A percentile compares a stretch with the other conserved stretches of the same genome.
Conservation (phyloP, 23 tunicate genomes). For the Styela clava region DNA sequence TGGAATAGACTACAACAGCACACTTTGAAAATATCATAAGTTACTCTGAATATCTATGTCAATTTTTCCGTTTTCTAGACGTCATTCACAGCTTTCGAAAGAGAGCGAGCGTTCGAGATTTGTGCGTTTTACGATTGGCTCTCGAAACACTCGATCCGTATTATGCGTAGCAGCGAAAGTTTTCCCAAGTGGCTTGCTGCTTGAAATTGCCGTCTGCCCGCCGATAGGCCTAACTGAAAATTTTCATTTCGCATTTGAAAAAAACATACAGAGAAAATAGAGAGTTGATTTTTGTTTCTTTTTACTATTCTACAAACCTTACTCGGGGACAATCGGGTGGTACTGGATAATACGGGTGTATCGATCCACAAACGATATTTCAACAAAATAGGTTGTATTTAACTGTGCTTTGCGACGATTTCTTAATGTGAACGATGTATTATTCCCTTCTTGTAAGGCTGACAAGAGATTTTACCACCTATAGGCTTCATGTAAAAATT, state of each 20-base stretch:
- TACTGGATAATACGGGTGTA: background rate
- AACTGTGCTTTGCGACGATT: too few relatives aligned
- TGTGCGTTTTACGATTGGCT: constrained; percentile 7
- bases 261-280: background rate
- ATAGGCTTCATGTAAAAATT: too few relatives aligned
- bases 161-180: constrained; percentile 19
- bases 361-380: background rate
- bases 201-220: background rate
- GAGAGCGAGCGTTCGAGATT: background rate
- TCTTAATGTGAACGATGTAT: too few relatives aligned
- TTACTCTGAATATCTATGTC: too few relatives aligned
- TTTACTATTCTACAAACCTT: background rate
- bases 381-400: background rate
- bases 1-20: too few relatives aligned
- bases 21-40: too few relatives aligned
- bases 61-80: too few relatives aligned
- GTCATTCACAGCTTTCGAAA: too few relatives aligned
- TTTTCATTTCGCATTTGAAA: background rate
- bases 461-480: too few relatives aligned
- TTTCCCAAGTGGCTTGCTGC: constrained; percentile 33
- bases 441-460: too few relatives aligned
- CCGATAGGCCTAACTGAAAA: background rate
- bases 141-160: constrained; percentile 27
- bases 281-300: background rate
- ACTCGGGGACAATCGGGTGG: background rate